These are phyloP conservation scores for Rhinopomastus cyanomelas DNA, from an alignment of 2,113 vertebrate genomes.

Conservation along the genomic window DNA sequence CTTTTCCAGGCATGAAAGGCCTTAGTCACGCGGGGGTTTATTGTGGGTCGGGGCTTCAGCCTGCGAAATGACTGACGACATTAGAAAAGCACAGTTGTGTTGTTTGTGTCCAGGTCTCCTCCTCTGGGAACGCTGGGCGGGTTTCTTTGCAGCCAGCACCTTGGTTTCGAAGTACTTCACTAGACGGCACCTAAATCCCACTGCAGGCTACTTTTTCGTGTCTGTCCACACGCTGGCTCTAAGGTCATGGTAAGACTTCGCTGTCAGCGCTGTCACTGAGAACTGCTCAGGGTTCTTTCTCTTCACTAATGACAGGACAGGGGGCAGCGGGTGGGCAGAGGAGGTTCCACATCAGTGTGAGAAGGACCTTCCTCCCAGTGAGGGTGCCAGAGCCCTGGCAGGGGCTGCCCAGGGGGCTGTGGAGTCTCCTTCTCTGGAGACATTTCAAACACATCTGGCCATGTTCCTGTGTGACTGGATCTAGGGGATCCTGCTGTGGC, in stretches of 20 bases:
- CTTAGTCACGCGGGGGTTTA: neutral
- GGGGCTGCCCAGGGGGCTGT: too few species aligned
- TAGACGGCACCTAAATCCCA: neutral
- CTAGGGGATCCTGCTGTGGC: too few species aligned
- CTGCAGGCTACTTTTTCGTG: neutral
- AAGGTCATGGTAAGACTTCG: neutral
- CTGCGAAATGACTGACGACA: neutral
- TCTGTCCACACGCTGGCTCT: neutral
- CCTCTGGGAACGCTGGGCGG: neutral
- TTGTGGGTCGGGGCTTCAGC: neutral
- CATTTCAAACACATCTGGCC: too few species aligned
- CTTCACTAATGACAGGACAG: too few species aligned
- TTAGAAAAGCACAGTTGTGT: neutral
- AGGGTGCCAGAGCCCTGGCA: too few species aligned
- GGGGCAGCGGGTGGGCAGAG: too few species aligned
- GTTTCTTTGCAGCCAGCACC: neutral
- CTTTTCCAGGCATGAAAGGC: neutral
- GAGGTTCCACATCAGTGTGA: too few species aligned
- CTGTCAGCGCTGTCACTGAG: neutral
- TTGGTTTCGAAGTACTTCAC: neutral
- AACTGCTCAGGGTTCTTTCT: neutral
- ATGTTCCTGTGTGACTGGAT: too few species aligned
- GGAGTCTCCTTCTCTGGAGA: too few species aligned
- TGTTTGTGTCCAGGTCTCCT: neutral
- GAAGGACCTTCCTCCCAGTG: too few species aligned